Conservation (phyloP, 2,113 vertebrate species). For the Calidris pugnax region DNA sequence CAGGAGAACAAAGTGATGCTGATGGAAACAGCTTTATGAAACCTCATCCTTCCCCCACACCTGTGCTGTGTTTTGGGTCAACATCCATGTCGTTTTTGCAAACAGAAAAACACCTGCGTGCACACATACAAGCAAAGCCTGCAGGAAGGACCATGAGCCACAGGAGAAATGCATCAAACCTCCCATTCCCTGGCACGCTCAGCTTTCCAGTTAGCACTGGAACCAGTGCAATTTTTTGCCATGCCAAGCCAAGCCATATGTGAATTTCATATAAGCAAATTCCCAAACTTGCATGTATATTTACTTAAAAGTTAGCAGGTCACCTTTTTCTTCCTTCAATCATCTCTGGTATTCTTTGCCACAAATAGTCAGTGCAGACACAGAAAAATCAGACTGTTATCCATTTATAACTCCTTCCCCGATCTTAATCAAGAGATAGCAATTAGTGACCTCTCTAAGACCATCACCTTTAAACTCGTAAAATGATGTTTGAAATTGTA, state of each 20-base stretch:
- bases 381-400: background rate
- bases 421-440: background rate
- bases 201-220: background rate
- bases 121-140: background rate
- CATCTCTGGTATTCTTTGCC: background rate
- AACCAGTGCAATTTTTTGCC: background rate
- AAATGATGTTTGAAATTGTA: background rate
- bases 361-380: background rate
- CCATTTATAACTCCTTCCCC: background rate
- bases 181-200: background rate
- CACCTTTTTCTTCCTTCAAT: background rate
- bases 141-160: background rate
- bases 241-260: background rate
- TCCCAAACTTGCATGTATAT: background rate
- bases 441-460: background rate
- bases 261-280: background rate
- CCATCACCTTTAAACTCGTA: background rate
- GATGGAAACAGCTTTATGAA: background rate
- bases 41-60: background rate
- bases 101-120: rapidly evolving
- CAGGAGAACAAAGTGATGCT: background rate
- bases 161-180: background rate
- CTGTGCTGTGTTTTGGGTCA: background rate
- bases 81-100: background rate
- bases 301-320: background rate